Evolutionary conservation across 2,797 vertebrate species (phyloP).

Genomic region (Xiphophorus birchmanni): DNA sequence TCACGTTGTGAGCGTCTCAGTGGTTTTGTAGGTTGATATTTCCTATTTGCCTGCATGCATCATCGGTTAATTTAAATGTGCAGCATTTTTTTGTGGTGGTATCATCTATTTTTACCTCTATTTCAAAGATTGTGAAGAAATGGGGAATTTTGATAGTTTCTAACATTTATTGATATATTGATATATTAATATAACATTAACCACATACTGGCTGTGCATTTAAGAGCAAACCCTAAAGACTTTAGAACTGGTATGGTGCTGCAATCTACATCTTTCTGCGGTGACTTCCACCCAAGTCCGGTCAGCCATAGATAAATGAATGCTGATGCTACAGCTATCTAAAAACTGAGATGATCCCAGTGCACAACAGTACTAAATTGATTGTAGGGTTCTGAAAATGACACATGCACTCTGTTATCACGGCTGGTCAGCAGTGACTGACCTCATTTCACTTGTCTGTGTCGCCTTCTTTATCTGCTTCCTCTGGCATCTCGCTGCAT

Average conservation of each 20-base stretch:
- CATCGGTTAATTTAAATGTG: slow-evolving; percentile 8
- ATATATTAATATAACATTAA: neutral
- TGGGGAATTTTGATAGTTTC: neutral
- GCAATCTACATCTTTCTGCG: neutral
- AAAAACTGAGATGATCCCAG: slow-evolving; percentile 37
- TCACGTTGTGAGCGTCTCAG: slow-evolving; percentile 41
- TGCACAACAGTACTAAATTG: slow-evolving; percentile 39
- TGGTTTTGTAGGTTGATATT: slow-evolving; percentile 55
- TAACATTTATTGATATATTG: neutral
- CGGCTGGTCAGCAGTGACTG: slow-evolving; percentile 39
- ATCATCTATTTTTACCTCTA: neutral
- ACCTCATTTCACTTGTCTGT: slow-evolving; percentile 58
- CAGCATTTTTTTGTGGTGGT: neutral
- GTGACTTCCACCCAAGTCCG: slow-evolving; percentile 23
- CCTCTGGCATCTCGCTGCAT: slow-evolving; percentile 19
- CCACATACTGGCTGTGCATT: neutral
- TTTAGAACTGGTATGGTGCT: neutral
- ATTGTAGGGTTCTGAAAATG: slow-evolving; percentile 46
- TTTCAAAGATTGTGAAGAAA: slow-evolving; percentile 6
- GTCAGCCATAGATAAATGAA: slow-evolving; percentile 7
- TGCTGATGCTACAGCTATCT: neutral
- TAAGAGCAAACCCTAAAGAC: neutral
- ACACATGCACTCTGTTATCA: slow-evolving; percentile 32
- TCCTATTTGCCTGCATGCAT: slow-evolving; percentile 34
- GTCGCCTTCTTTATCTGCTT: slow-evolving; percentile 22